phyloP scores from a whole-genome alignment of 64 coral and sea anemone species.

The Dendronephthya gigantea region DNA sequence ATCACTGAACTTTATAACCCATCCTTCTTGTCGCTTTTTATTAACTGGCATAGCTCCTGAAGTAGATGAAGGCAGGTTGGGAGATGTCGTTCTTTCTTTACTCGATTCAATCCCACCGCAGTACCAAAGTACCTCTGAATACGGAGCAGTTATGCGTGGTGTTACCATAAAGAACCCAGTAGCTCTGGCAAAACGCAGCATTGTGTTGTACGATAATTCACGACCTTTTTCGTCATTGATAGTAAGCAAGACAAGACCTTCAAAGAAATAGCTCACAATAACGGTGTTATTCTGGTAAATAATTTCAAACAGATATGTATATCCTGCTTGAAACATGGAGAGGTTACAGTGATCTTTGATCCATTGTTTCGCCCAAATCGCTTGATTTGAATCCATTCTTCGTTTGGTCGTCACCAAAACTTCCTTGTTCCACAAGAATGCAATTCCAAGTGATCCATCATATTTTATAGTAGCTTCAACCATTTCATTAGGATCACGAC shows the following conservation, averaged over 20 bases:
- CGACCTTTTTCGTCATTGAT: background rate
- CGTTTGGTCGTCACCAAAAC: background rate
- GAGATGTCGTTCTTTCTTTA: background rate
- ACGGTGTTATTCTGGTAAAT: background rate
- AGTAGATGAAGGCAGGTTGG: background rate
- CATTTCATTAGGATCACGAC: background rate
- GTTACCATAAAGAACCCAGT: background rate
- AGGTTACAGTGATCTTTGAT: background rate
- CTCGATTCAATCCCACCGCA: background rate
- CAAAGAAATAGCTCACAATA: background rate
- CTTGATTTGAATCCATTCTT: background rate
- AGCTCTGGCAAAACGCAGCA: background rate
- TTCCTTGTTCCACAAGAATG: background rate
- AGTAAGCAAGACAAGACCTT: background rate
- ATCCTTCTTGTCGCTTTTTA: background rate
- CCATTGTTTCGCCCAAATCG: background rate
- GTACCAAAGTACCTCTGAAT: background rate
- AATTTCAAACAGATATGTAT: background rate
- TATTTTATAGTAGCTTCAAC: background rate
- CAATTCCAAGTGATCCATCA: background rate
- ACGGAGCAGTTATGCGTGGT: background rate
- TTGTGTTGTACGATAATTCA: background rate
- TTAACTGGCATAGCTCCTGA: background rate
- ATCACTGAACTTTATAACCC: too few relatives aligned
- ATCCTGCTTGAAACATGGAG: background rate